Evolutionary conservation across 2,888 invertebrate species (phyloP), one percentile per base, ranked within the genome.

Genomic region (Ellobium chinense): DNA sequence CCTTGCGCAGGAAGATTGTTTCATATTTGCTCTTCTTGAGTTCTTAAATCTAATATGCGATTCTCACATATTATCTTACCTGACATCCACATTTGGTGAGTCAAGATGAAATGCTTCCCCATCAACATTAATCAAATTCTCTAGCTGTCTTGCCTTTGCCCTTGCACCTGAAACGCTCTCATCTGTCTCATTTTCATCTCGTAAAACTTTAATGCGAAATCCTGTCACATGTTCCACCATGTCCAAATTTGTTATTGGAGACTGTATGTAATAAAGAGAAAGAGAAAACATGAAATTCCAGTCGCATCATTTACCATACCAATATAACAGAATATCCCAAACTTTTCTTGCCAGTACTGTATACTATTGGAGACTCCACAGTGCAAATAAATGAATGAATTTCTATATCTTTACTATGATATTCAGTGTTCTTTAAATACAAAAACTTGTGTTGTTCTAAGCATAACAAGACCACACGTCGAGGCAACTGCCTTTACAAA

Each of bases 141-240:
- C 69, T 21, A 70, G 31, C 39, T 70, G 31, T 54, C 69, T 70
- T 27, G 69, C 54, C 46, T 70, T 70, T 24, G 69, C 69, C 27
- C 69, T 70, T 29, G 21, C 31, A 14, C 54, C 69, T 34, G 54
- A 31, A 18, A 70, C 54, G 27, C 46, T 70, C 4, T 70, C 69
- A 70, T 70, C 69, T 24, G 69, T 70, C 34, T 70, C 69, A 29
- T 31, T 39, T 46, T 70, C 69, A 46, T 70, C 69, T 9, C 54
- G 39, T 29, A 70, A 24, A 70, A 70, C 56, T 27, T 70, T 70
- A 24, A 70, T 54, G 31, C 34, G 54, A 18, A 46, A 70, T 29
- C 69, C 54, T n/a, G 46, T 70, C 24, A 70, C 34, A 39, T 70
- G 39, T 29, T 70, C 56, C 34, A 70, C 34, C 18, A 70, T 29